Percentiles rank a stretch among this genome's conserved stretches.
phyloP scores from a whole-genome alignment of 2,888 invertebrate genomes.

The Dioctria rufipes region DNA sequence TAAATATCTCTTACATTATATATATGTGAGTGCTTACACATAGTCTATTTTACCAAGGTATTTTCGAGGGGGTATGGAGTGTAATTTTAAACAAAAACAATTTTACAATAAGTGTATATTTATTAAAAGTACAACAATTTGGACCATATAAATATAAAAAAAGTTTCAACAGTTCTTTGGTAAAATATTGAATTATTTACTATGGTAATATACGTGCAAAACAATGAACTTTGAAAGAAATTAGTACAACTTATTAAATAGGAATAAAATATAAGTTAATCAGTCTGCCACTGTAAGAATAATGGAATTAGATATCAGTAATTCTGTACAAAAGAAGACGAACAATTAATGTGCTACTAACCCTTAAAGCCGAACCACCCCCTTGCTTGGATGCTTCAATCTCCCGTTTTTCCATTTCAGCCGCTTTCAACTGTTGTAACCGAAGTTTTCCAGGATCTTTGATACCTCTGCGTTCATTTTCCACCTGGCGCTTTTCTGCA shows the following conservation, averaged over 20 bases:
- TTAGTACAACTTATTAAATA: too few relatives aligned
- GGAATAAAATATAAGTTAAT: slow-evolving; percentile 59
- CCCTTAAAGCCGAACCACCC: slow-evolving; percentile 62
- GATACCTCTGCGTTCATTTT: slow-evolving; percentile 77
- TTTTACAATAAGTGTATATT: background rate
- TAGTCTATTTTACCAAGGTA: too few relatives aligned
- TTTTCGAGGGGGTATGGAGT: too few relatives aligned
- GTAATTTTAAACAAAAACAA: too few relatives aligned
- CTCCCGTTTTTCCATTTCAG: slow-evolving; percentile 75
- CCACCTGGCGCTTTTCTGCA: slow-evolving; percentile 77
- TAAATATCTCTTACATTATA: too few relatives aligned
- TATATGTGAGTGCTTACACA: too few relatives aligned
- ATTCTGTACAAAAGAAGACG: too few relatives aligned
- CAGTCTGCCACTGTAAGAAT: slow-evolving; percentile 67
- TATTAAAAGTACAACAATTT: slow-evolving; percentile 10
- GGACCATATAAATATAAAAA: slow-evolving; percentile 14
- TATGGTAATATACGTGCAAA: too few relatives aligned
- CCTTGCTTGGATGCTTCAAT: slow-evolving; percentile 70
- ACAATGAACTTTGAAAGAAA: too few relatives aligned
- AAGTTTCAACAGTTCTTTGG: slow-evolving; percentile 25
- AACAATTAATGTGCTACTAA: slow-evolving; percentile 36
- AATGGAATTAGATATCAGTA: too few relatives aligned
- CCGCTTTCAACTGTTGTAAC: slow-evolving; percentile 75
- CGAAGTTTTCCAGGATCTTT: slow-evolving; percentile 77
- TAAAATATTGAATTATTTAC: background rate